Percentiles rank a stretch among this genome's conserved stretches.
phyloP scores from a whole-genome alignment of 2,888 invertebrate species.

The Spilarctia lutea region DNA sequence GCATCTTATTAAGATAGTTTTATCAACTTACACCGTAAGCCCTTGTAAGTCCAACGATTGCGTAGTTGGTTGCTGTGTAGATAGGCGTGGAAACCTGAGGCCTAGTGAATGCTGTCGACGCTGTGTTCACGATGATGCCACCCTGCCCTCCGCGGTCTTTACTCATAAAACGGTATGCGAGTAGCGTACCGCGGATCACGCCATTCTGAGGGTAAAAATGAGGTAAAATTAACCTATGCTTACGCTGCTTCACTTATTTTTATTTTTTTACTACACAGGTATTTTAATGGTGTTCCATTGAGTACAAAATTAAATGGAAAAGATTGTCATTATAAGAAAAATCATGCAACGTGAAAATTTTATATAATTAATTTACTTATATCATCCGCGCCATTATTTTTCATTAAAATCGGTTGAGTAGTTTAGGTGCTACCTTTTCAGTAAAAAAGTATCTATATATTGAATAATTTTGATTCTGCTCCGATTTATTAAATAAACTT shows the following conservation, averaged over 20 bases:
- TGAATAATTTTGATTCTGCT: no score
- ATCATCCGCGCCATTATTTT: no score
- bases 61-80: conserved; percentile 92
- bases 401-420: no score
- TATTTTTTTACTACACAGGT: no score
- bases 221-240: not conserved
- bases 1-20: no score
- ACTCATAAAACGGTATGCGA: conserved; percentile 92
- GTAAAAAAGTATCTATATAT: no score
- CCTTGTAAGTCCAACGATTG: conserved; percentile 90
- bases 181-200: conserved; percentile 90
- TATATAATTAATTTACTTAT: no score
- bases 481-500: no score
- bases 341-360: no score
- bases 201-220: conserved; percentile 86
- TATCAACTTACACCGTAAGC: conserved; percentile 88
- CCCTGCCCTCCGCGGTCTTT: conserved; percentile 91
- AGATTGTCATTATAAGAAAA: not conserved
- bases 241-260: not conserved
- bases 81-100: conserved; percentile 92
- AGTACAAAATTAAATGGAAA: no score
- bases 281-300: no score
- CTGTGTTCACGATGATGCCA: conserved; percentile 92
- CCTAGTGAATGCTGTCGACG: conserved; percentile 89
- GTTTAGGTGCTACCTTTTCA: no score